A percentile compares a stretch with the other conserved stretches of the same genome.
Conservation (phyloP, 2,113 vertebrate genomes). For the Sylvia atricapilla region DNA sequence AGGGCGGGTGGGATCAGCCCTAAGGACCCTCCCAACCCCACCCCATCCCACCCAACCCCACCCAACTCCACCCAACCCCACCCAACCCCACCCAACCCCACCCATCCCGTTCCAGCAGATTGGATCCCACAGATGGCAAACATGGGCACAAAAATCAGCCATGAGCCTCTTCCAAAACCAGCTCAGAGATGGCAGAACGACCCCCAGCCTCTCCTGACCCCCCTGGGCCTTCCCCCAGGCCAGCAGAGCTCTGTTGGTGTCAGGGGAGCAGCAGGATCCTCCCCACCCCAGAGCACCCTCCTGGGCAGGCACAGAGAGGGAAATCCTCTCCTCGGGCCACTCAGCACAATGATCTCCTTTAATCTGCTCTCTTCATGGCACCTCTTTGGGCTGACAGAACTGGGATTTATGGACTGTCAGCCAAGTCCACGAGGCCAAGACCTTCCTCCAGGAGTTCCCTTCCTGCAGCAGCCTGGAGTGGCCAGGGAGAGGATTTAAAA, state of each 20-base stretch:
- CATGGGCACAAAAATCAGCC: background rate
- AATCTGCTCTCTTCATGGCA: slow-evolving; percentile 41
- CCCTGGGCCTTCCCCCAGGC: background rate
- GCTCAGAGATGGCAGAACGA: rapidly evolving
- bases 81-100: too few relatives aligned
- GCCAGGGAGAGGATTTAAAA: background rate
- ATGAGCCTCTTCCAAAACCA: rapidly evolving
- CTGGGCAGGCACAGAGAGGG: background rate
- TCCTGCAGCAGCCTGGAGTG: rapidly evolving
- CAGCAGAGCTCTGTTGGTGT: rapidly evolving
- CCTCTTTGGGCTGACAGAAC: slow-evolving; percentile 9
- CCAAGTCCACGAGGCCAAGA: background rate
- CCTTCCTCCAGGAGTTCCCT: slow-evolving; percentile 1
- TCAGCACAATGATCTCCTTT: slow-evolving; percentile 53
- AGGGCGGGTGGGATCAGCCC: background rate
- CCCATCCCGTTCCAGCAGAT: background rate
- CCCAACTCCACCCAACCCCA: too few relatives aligned
- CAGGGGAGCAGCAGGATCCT: background rate
- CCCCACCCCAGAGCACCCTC: background rate
- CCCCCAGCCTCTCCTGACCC: too few relatives aligned
- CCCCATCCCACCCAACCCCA: background rate
- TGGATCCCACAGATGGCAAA: background rate
- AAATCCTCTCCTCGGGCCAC: slow-evolving; percentile 9
- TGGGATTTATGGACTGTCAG: slow-evolving; percentile 36
- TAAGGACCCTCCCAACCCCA: background rate